These are phyloP conservation scores for Melinaea menophilus DNA, from an alignment of 2,888 invertebrate species.

Conservation along the genomic window DNA sequence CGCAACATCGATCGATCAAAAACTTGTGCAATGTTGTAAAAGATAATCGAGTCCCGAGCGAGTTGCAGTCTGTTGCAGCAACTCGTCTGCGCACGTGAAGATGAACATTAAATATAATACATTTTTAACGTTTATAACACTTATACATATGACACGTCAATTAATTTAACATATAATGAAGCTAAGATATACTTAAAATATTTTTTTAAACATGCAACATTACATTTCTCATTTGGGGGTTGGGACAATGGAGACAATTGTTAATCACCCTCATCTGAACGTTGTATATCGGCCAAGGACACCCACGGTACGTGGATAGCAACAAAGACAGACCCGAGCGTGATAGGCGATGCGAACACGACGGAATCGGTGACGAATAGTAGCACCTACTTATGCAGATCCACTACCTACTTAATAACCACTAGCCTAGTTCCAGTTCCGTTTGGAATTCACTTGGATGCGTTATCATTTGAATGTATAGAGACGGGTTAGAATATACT, in stretches of 20 bases:
- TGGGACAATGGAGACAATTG: slow-evolving; percentile 56
- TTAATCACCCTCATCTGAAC: slow-evolving; percentile 58
- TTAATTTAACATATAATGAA: no score
- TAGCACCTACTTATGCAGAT: slow-evolving; percentile 18
- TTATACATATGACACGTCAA: no score
- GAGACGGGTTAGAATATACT: neutral
- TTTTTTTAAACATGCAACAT: no score
- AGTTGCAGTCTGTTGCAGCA: neutral
- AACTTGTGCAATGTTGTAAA: slow-evolving; percentile 1
- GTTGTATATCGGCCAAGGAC: slow-evolving; percentile 68
- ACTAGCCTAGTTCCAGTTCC: slow-evolving; percentile 24
- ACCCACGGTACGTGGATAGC: slow-evolving; percentile 17
- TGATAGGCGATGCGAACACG: slow-evolving; percentile 27
- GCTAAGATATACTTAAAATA: no score
- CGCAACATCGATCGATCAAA: slow-evolving; percentile 1
- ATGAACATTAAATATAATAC: neutral
- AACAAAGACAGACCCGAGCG: slow-evolving; percentile 27
- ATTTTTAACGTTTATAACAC: no score
- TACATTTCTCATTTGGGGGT: slow-evolving; percentile 14
- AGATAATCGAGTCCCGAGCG: neutral
- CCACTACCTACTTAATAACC: slow-evolving; percentile 26
- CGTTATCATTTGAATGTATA: slow-evolving; percentile 16
- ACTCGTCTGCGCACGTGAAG: neutral
- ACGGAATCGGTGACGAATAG: slow-evolving; percentile 23
- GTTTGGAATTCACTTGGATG: slow-evolving; percentile 14